phyloP scores from a whole-genome alignment of 2,888 invertebrate species.

The Xestia rhomboidea region DNA sequence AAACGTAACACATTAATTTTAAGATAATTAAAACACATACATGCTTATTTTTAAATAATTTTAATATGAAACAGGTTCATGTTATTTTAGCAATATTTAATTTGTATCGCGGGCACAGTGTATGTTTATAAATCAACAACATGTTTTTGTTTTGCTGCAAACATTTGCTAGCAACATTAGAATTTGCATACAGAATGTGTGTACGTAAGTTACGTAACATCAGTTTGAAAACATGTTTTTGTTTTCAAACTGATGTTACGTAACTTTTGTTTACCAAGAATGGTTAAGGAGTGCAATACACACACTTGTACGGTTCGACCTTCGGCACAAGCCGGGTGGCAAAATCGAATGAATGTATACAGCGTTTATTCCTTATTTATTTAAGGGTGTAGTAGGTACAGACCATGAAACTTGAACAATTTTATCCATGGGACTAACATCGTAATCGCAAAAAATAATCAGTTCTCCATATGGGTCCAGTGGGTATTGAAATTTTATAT shows the following conservation, averaged over 20 bases:
- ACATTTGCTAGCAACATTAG: background rate
- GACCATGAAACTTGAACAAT: background rate
- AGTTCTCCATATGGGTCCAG: background rate
- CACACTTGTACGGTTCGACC: background rate
- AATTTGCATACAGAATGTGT: slow-evolving; percentile 5
- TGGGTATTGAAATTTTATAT: background rate
- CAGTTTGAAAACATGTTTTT: too few species aligned
- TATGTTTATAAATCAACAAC: background rate
- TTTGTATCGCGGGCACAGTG: background rate
- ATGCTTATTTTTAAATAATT: slow-evolving; percentile 1
- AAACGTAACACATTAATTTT: slow-evolving; percentile 33
- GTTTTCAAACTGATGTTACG: too few species aligned
- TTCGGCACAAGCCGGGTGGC: background rate
- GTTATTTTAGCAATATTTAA: background rate
- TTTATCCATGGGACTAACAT: background rate
- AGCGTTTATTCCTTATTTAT: background rate
- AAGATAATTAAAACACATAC: background rate
- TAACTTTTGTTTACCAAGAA: background rate
- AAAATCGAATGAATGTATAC: background rate
- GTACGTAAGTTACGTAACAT: too few species aligned
- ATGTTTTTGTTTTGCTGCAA: background rate
- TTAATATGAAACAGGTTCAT: slow-evolving; percentile 1
- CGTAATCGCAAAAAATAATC: background rate
- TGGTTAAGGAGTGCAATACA: background rate
- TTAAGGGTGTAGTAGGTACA: background rate